phyloP scores from a whole-genome alignment of 1,140 invertebrate species.

The Delia radicum region DNA sequence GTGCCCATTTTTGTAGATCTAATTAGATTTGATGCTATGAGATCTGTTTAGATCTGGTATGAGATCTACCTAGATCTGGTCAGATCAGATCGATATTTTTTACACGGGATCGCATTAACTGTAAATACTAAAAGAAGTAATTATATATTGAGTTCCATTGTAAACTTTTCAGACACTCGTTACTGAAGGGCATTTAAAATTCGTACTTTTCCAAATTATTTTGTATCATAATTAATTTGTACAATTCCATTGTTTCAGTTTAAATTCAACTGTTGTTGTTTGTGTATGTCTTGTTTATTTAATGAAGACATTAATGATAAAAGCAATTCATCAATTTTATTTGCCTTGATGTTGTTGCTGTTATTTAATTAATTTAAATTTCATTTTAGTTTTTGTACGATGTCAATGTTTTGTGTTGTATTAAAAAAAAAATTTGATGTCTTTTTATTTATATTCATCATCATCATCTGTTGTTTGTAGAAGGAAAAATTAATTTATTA shows the following conservation, averaged over 20 bases:
- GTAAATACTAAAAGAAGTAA: no score
- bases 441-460: neutral
- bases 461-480: neutral
- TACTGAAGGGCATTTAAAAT: no score
- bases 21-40: no score
- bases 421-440: neutral
- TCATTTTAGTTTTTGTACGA: constrained; percentile 36
- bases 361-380: constrained; percentile 28
- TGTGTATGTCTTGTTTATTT: neutral
- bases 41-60: no score
- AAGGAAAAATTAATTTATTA: neutral
- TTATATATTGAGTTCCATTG: no score
- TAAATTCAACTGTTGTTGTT: neutral
- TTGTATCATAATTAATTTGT: neutral
- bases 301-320: constrained; percentile 16
- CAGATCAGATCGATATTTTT: no score
- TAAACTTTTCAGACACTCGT: no score
- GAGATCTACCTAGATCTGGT: no score
- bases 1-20: no score
- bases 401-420: constrained; percentile 25
- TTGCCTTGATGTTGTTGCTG: constrained; percentile 6
- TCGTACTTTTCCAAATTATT: no score
- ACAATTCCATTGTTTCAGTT: neutral
- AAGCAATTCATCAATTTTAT: constrained; percentile 9
- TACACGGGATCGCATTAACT: no score